Base-by-base conservation (phyloP, 30 jellyfish, hydroid and myxozoan species). In the Nemopilema nomurai region DNA sequence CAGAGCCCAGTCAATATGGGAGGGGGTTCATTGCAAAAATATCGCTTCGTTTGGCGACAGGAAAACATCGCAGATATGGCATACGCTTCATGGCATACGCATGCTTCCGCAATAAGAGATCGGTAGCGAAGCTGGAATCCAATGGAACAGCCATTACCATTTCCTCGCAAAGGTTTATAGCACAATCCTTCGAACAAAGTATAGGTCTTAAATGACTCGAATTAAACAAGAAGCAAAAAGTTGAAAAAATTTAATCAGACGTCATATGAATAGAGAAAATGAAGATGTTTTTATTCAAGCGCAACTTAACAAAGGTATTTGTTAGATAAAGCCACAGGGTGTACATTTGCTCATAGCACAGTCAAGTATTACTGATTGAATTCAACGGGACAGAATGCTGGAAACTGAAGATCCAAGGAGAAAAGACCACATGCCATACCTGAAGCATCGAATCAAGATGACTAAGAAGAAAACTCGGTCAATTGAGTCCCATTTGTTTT, bases 361-460 rank as follows among this genome's bases (percentile, higher is more conserved):
- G 57, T 3, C 57, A 41, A 41, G 57, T 13, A 13, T 13, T 41
- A 41, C 57, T 41, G 57, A 41, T 13, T 3, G 57, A 13, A 13
- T 13, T 41, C 6, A 41, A 26, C 1, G 62, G 16, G 74, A 33
- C 41, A 62, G 28, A 25, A 83, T 83, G 92, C 49, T 79, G 30
- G 92, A 83, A 4, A 28, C 49, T 22, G 70, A 83, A 32, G 92
- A 83, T 67, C 86, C 92, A 31, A 41, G 92, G 22, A 57, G 92
- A 64, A 85, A 81, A 8, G 65, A 32, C 18, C 77, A 72, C 78
- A 71, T 77, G 16, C 33, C 80, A 8, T 83, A 27, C 64, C 22
- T 83, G 74, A 71, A 70, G 63, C 92, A 83, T 22, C 69, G 92
- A 6, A 74, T 83, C 18, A 21, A 41, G 28, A 72, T 71, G 74